A percentile compares a stretch with the other conserved stretches of the same genome.
phyloP scores from a whole-genome alignment of 2,888 invertebrate genomes.

The Yponomeuta evonymella region DNA sequence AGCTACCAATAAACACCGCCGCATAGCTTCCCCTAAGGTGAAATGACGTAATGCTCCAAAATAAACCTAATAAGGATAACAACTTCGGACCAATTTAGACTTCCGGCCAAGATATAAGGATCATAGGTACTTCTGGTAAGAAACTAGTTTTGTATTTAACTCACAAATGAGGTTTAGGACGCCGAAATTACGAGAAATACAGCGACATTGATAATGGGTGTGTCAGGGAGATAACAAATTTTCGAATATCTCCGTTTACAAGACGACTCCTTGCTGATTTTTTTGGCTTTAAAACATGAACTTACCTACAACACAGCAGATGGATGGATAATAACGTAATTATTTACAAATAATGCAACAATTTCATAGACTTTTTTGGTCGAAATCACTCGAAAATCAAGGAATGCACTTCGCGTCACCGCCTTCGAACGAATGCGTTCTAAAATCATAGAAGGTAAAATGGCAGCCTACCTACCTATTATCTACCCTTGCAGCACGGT shows the following conservation, averaged over 20 bases:
- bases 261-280: not conserved
- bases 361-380: constrained; percentile 51
- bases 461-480: no score
- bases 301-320: constrained; percentile 39
- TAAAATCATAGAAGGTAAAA: not conserved
- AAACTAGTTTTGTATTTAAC: not conserved
- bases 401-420: constrained; percentile 43
- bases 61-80: constrained; percentile 69
- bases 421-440: constrained; percentile 16
- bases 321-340: constrained; percentile 28
- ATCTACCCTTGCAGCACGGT: not conserved
- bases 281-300: constrained; percentile 14
- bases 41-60: constrained; percentile 74
- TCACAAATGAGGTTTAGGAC: not conserved
- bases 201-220: constrained; percentile 51
- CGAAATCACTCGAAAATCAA: constrained; percentile 32
- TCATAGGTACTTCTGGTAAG: not conserved
- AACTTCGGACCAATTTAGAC: constrained; percentile 32
- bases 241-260: not conserved
- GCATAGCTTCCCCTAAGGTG: constrained; percentile 32
- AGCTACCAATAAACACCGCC: constrained; percentile 32
- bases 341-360: constrained; percentile 34
- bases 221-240: constrained; percentile 39
- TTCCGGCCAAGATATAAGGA: constrained; percentile 30
- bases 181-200: not conserved